phyloP scores from a whole-genome alignment of 2,888 invertebrate genomes.

The Ochlodes sylvanus region DNA sequence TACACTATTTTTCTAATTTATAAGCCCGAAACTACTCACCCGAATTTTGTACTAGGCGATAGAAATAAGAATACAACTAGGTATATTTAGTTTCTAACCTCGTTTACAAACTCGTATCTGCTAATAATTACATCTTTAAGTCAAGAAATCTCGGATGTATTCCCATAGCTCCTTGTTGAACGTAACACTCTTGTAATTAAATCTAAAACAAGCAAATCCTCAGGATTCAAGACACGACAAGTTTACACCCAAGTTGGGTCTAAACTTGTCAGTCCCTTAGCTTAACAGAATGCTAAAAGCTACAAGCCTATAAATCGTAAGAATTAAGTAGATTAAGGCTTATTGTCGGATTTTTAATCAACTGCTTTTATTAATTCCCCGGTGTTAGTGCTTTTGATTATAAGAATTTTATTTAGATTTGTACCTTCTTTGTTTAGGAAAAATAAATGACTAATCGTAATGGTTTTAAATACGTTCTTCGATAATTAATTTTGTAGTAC shows the following conservation, averaged over 20 bases:
- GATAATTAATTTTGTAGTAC: too few relatives aligned
- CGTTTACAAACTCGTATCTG: too few relatives aligned
- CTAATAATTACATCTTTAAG: not conserved
- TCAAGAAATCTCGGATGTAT: not conserved
- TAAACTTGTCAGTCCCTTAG: conserved; percentile 12
- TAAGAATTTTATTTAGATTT: not conserved
- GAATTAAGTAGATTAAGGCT: conserved; percentile 2
- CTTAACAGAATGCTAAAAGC: conserved; percentile 5
- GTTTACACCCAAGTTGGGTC: conserved; percentile 12
- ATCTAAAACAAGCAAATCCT: conserved; percentile 12
- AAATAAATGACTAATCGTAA: not conserved
- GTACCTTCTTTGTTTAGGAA: not conserved
- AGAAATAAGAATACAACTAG: too few relatives aligned
- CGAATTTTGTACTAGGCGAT: too few relatives aligned
- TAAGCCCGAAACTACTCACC: too few relatives aligned
- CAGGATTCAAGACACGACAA: conserved; percentile 11
- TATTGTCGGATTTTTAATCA: conserved; percentile 11
- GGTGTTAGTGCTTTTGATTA: not conserved
- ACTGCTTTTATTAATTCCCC: not conserved
- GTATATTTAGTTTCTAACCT: too few relatives aligned
- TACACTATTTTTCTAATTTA: too few relatives aligned
- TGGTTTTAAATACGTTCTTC: too few relatives aligned
- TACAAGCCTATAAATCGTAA: not conserved
- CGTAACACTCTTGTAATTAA: conserved; percentile 13
- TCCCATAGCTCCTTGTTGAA: not conserved